phyloP scores from a whole-genome alignment of 2,888 invertebrate genomes.

The Nomada ruficornis region DNA sequence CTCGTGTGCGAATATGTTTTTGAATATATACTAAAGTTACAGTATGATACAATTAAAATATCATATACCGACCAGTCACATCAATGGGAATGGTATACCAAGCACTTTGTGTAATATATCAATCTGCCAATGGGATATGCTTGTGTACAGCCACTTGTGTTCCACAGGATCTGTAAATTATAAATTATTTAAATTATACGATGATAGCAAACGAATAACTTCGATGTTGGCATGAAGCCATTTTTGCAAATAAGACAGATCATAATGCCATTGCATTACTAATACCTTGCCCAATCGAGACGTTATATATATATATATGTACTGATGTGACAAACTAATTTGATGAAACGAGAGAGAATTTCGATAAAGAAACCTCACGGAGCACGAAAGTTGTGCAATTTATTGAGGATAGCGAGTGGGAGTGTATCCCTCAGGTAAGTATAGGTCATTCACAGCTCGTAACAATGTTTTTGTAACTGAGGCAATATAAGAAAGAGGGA shows the following conservation, averaged over 20 bases:
- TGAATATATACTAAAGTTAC: constrained; percentile 64
- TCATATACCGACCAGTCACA: constrained; percentile 63
- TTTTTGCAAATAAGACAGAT: constrained; percentile 68
- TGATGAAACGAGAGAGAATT: constrained; percentile 64
- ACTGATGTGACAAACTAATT: constrained; percentile 67
- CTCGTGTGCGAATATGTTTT: constrained; percentile 56
- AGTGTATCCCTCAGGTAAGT: constrained; percentile 79
- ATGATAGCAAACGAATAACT: constrained; percentile 69
- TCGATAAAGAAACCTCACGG: constrained; percentile 60
- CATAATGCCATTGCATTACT: constrained; percentile 63
- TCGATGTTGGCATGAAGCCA: constrained; percentile 73
- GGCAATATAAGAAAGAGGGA: background rate
- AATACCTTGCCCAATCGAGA: constrained; percentile 66
- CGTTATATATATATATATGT: constrained; percentile 46
- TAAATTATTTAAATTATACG: constrained; percentile 81
- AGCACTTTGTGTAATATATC: constrained; percentile 77
- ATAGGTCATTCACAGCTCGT: constrained; percentile 79
- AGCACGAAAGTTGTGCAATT: constrained; percentile 65
- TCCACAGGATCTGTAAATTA: constrained; percentile 79
- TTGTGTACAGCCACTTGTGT: constrained; percentile 79
- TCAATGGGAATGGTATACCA: constrained; percentile 74
- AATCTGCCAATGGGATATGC: constrained; percentile 72
- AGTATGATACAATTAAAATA: constrained; percentile 64
- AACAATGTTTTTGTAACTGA: constrained; percentile 56
- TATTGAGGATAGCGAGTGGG: constrained; percentile 60